Evolutionary conservation across 2,888 invertebrate genomes (phyloP).

Genomic region (Epinotia demarniana): DNA sequence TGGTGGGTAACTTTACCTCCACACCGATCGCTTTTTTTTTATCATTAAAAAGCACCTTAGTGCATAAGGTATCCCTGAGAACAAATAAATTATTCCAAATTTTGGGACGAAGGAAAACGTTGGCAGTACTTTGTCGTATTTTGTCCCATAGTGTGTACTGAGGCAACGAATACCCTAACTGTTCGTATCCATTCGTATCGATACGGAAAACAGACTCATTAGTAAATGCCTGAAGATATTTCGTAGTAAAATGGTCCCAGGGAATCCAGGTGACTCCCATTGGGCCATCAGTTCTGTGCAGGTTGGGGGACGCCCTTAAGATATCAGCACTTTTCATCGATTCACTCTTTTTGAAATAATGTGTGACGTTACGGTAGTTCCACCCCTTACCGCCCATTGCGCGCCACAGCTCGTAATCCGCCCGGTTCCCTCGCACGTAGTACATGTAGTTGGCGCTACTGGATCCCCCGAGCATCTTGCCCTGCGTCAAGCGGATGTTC

Average conservation of each 20-base stretch:
- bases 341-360: slow-evolving; percentile 31
- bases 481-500: slow-evolving; percentile 75
- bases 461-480: slow-evolving; percentile 85
- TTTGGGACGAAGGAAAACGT: slow-evolving; percentile 59
- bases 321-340: slow-evolving; percentile 14
- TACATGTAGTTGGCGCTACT: slow-evolving; percentile 87
- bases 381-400: slow-evolving; percentile 78
- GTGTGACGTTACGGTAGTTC: slow-evolving; percentile 81
- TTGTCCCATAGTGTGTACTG: slow-evolving; percentile 55
- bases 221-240: slow-evolving; percentile 57
- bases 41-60: slow-evolving; percentile 58
- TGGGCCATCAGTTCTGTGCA: slow-evolving; percentile 71
- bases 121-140: slow-evolving; percentile 53
- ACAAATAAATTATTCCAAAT: slow-evolving; percentile 61
- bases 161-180: slow-evolving; percentile 57
- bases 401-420: slow-evolving; percentile 84
- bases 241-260: slow-evolving; percentile 29
- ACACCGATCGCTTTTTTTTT: slow-evolving; percentile 58
- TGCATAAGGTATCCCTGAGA: slow-evolving; percentile 59
- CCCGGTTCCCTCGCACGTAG: slow-evolving; percentile 86
- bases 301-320: background rate
- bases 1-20: slow-evolving; percentile 54
- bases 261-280: slow-evolving; percentile 53
- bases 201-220: slow-evolving; percentile 55
- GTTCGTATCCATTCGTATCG: slow-evolving; percentile 59